Conservation (phyloP, 2,888 invertebrate genomes). For the Cartodere bifasciata region DNA sequence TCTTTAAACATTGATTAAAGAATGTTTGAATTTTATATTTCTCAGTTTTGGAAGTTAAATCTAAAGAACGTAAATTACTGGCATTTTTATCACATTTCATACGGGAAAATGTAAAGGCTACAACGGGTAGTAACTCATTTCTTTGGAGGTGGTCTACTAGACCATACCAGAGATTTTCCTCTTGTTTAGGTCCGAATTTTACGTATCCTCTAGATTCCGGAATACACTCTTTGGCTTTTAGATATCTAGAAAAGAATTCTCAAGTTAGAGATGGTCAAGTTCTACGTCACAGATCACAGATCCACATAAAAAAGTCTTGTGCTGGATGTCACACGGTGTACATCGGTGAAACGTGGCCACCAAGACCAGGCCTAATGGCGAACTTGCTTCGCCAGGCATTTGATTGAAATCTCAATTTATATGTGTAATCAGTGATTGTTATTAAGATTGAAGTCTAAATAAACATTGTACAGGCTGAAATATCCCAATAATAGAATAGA, state of each 20-base stretch:
- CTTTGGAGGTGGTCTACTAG: slow-evolving; percentile 72
- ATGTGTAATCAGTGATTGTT: no score
- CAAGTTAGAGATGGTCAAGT: no score
- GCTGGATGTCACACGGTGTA: no score
- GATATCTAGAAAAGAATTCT: slow-evolving; percentile 22
- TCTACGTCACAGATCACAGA: no score
- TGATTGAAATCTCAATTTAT: no score
- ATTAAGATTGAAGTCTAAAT: no score
- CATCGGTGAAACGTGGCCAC: no score
- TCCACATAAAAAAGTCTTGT: no score
- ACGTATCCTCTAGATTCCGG: slow-evolving; percentile 12
- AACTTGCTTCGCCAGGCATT: no score
- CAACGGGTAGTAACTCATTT: slow-evolving; percentile 79
- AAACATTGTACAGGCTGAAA: no score
- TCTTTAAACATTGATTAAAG: slow-evolving; percentile 70
- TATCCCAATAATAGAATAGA: no score
- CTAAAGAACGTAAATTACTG: slow-evolving; percentile 40
- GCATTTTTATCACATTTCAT: slow-evolving; percentile 65
- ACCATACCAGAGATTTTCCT: slow-evolving; percentile 70
- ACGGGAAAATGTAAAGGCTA: slow-evolving; percentile 86
- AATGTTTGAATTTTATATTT: slow-evolving; percentile 75
- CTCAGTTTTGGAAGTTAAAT: slow-evolving; percentile 74
- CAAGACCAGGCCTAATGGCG: no score
- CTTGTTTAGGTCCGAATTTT: slow-evolving; percentile 45
- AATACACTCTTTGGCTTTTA: slow-evolving; percentile 23